Conservation (phyloP, 2,113 vertebrate genomes). For the Dipodomys merriami region DNA sequence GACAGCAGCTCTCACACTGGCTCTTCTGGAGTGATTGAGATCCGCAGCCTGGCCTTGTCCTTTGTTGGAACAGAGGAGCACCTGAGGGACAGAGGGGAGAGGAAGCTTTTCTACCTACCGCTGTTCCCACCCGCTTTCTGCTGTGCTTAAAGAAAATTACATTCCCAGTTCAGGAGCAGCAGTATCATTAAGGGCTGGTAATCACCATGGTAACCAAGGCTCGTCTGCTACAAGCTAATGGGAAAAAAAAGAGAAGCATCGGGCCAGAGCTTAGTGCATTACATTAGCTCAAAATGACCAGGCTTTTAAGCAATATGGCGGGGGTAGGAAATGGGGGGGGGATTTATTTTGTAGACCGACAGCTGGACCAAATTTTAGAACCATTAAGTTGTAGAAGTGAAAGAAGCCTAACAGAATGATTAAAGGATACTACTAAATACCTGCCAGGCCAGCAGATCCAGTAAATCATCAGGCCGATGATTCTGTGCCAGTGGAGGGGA, state of each 20-base stretch:
- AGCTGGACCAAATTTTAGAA: conserved; percentile 31
- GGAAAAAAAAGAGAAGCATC: conserved; percentile 57
- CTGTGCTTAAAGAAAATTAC: conserved; percentile 59
- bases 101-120: conserved; percentile 3
- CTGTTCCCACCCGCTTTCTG: neutral
- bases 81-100: neutral
- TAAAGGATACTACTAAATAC: neutral
- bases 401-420: neutral
- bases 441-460: neutral
- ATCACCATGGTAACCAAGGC: conserved; percentile 72
- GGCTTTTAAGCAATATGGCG: conserved; percentile 48
- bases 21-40: neutral
- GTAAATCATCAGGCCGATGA: neutral
- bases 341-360: conserved; percentile 44
- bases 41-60: conserved; percentile 6
- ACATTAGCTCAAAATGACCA: conserved; percentile 44
- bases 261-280: conserved; percentile 34
- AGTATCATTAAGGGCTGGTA: conserved; percentile 46
- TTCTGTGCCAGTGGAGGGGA: fast-evolving
- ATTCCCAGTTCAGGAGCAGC: conserved; percentile 14
- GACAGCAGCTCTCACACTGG: neutral
- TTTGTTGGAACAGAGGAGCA: conserved; percentile 20
- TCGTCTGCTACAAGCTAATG: conserved; percentile 49
- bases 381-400: neutral
- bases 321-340: neutral